Evolutionary conservation across 1,140 invertebrate genomes (phyloP), one percentile per base, ranked within the genome.

Genomic region (Berghia stephanieae): DNA sequence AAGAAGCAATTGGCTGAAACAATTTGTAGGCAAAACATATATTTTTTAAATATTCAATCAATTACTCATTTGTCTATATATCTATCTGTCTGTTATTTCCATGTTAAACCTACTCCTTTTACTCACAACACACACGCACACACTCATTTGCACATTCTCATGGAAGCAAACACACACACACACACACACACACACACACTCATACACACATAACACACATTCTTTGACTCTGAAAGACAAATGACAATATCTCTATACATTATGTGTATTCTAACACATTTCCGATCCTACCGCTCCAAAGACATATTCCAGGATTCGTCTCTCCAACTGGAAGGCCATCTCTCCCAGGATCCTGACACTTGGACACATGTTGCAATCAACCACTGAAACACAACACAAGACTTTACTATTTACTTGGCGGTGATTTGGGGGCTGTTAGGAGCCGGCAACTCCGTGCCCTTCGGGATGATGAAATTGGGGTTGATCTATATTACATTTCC

Each of bases 241-340:
- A 60, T 21, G 27, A 67, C 36, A 67, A 4, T 10, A 38, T 67
- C 4, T 67, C 42, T 10, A 4, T 27, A 13, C 27, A 38, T 34
- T 5, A 21, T 67, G 3, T 27, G 13, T 67, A 6, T 6, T n/a
- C 34, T 24, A 63, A 24, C 6, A n/a, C 5, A 10, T 10, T 10
- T 10, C n/a, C 46, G 57, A 6, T 36, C 70, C 55, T 27, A 72
- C 70, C 70, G 55, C 27, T 24, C 70, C 70, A 31, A 72, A 72
- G 18, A 72, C 70, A 55, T 72, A 72, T 10, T 72, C 70, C 46
- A 72, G 27, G 27, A 72, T 72, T 10, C 70, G 31, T 31, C 70
- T 8, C 46, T 72, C 70, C 13, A 72, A n/a, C 16, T 72, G 70
- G 24, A 72, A 72, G 2, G 70, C 70, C 31, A 72, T 31, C 21